Base-by-base conservation (phyloP, 2,113 vertebrate genomes). In the Notothenia coriiceps region DNA sequence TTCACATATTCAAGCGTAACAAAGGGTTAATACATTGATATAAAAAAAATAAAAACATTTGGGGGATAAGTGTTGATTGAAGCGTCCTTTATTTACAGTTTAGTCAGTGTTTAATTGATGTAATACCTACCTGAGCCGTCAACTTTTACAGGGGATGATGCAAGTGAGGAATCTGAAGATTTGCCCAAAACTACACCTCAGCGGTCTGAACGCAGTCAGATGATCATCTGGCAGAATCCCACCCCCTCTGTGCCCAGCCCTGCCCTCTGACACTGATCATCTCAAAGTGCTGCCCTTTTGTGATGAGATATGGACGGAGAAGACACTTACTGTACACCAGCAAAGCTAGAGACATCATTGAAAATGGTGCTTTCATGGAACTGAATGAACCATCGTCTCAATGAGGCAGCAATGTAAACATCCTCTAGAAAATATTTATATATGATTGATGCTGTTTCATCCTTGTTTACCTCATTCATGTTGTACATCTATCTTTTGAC, bases 181-280 rank as follows among this genome's bases (percentile, higher is more conserved):
- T 52, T 70, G 60, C 59, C 88, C 46, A 94, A 95, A 67, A 35
- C 69, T 46, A 72, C 89, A 0, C 93, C 91, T 14, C 94, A 91
- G 68, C 88, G 94, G 51, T 94, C 93, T 25, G 95, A 96, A 57
- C 93, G 95, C 43, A 95, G 95, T 92, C 95, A 95, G 83, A 92
- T 95, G 93, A 94, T 96, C 85, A 95, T 96, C 87, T 96, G 95
- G 95, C 94, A 94, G 80, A 92, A 75, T 73, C 77, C 89, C 13
- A 25, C 62, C 20, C 75, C 82, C 1, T 70, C 90, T 1, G 64
- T 93, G 12, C 92, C 94, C 40, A 94, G 82, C 69, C 77, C 92
- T 18, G 85, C 90, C 35, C 93, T 94, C 77, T 95, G 80, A 95
- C 49, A 22, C 11, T 3, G 9, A 54, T 72, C 70, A 67, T 44